Percentiles rank a stretch among this genome's conserved stretches.
Evolutionary conservation across 2,113 vertebrate genomes (phyloP).

Genomic region (Chrysochloris asiatica): DNA sequence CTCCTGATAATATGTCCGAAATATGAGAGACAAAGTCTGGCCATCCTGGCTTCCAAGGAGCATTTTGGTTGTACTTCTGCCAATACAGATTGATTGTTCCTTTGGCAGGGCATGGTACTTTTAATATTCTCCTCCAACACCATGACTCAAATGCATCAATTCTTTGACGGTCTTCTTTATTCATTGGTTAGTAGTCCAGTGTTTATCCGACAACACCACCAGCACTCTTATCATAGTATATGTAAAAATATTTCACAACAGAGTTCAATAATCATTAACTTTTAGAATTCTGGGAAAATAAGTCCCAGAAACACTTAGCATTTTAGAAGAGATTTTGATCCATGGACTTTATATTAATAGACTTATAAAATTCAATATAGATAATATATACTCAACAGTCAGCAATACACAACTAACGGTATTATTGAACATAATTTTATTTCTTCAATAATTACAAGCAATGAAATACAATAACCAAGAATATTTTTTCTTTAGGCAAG

Average conservation of each 20-base stretch:
- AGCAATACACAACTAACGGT: slow-evolving; percentile 50
- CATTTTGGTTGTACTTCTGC: too few species aligned
- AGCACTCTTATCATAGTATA: slow-evolving; percentile 26
- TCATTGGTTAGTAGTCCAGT: too few species aligned
- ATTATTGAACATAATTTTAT: slow-evolving; percentile 69
- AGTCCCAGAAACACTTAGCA: slow-evolving; percentile 36
- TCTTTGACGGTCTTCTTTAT: too few species aligned
- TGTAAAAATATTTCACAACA: slow-evolving; percentile 50
- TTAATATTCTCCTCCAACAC: too few species aligned
- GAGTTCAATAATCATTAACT: slow-evolving; percentile 58
- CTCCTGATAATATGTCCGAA: too few species aligned
- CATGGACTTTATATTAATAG: slow-evolving; percentile 24
- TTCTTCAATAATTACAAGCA: slow-evolving; percentile 69
- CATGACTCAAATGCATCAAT: too few species aligned
- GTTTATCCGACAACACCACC: too few species aligned
- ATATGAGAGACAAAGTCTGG: too few species aligned
- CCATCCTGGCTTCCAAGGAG: too few species aligned
- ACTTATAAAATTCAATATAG: slow-evolving; percentile 69
- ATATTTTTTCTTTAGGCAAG: slow-evolving; percentile 55
- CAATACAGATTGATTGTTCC: too few species aligned
- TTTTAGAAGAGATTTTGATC: slow-evolving; percentile 65
- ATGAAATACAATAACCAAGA: slow-evolving; percentile 70
- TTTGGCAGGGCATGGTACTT: too few species aligned
- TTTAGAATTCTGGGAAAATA: slow-evolving; percentile 49
- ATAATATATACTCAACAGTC: slow-evolving; percentile 59